Conservation (phyloP, 1,140 invertebrate species). For the Drosophila melanogaster region DNA sequence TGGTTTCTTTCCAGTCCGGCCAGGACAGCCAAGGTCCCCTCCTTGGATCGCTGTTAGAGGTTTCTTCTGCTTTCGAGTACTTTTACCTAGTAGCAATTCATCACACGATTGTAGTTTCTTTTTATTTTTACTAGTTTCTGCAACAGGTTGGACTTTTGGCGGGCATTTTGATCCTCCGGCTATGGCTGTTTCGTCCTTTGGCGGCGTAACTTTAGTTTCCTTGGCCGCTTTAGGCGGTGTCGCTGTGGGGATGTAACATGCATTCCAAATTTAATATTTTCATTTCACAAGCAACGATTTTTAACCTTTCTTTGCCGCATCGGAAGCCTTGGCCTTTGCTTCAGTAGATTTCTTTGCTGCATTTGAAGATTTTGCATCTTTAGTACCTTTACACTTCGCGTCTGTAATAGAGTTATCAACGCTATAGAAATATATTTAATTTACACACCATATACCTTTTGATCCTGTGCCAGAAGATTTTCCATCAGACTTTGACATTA, state of each 20-base stretch:
- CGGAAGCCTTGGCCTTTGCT: background rate
- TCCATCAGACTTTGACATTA: slow-evolving; percentile 3
- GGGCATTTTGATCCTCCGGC: background rate
- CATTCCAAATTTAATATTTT: background rate
- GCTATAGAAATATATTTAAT: too few species aligned
- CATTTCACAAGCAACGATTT: background rate
- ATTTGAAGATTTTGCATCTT: background rate
- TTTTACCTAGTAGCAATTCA: background rate
- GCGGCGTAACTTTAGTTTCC: background rate
- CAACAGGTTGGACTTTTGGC: background rate
- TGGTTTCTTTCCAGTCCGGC: background rate
- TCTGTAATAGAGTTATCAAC: background rate
- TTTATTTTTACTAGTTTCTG: background rate
- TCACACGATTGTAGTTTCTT: background rate
- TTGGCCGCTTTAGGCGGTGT: background rate
- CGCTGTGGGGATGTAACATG: background rate
- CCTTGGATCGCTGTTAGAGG: slow-evolving; percentile 4
- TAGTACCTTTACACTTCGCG: background rate
- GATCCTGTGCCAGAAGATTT: background rate
- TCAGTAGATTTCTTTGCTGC: background rate
- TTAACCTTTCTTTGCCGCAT: background rate
- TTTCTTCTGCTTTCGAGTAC: background rate
- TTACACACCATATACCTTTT: background rate
- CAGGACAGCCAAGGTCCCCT: slow-evolving; percentile 1
- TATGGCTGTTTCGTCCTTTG: slow-evolving; percentile 3